These are phyloP conservation scores for Amphipyra tragopoginis DNA, from an alignment of 2,888 invertebrate genomes.

Conservation along the genomic window DNA sequence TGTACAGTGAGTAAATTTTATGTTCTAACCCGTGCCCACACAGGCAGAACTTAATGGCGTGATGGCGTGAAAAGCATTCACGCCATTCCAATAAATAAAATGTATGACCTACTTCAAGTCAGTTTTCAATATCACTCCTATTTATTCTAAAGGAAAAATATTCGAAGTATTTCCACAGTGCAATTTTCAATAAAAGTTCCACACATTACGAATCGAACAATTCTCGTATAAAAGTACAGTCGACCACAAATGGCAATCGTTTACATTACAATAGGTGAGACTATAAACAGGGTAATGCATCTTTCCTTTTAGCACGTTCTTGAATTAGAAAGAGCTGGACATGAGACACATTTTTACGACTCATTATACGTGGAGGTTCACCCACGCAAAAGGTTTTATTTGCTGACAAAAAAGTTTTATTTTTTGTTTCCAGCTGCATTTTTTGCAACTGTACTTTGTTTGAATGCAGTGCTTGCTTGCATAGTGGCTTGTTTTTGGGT, in stretches of 20 bases:
- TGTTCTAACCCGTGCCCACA: too few species aligned
- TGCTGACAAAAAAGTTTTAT: constrained; percentile 2
- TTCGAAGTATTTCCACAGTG: too few species aligned
- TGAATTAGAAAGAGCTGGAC: constrained; percentile 38
- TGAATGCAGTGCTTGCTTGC: not conserved
- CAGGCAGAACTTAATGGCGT: too few species aligned
- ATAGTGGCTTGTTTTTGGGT: not conserved
- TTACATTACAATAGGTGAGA: not conserved
- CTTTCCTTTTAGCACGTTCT: constrained; percentile 32
- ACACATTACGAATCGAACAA: too few species aligned
- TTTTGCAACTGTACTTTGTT: not conserved
- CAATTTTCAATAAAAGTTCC: too few species aligned
- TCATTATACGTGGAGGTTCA: constrained; percentile 32
- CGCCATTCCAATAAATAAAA: too few species aligned
- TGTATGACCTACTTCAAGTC: too few species aligned
- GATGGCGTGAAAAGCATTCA: too few species aligned
- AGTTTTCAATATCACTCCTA: too few species aligned
- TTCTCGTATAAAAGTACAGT: too few species aligned
- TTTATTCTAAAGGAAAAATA: too few species aligned
- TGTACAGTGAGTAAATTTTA: too few species aligned
- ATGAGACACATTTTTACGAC: constrained; percentile 52
- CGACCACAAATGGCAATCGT: not conserved
- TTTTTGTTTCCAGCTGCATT: constrained; percentile 21
- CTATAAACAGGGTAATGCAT: constrained; percentile 20
- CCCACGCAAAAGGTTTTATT: constrained; percentile 25